Percentiles rank a stretch among this genome's conserved stretches.
These are phyloP conservation scores for Parambassis ranga DNA, from an alignment of 2,797 vertebrate species.

Conservation along the genomic window DNA sequence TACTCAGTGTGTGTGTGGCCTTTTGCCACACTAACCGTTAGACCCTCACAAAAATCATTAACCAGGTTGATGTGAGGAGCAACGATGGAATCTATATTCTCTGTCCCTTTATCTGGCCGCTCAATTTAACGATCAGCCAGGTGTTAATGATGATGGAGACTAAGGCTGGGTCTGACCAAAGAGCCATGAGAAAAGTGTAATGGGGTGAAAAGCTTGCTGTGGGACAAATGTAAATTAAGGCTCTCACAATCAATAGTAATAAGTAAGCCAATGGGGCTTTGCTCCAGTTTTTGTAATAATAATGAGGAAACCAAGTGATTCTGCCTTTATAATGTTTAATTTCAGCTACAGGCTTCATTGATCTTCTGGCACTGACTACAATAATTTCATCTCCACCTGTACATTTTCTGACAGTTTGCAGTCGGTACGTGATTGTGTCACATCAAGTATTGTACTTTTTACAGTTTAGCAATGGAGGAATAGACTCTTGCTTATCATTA, in stretches of 20 bases:
- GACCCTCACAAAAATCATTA: constrained; percentile 62
- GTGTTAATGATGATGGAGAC: constrained; percentile 80
- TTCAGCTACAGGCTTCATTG: constrained; percentile 62
- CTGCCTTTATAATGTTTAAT: constrained; percentile 50
- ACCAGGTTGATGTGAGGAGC: constrained; percentile 34
- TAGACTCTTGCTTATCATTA: not conserved
- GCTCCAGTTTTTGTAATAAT: constrained; percentile 59
- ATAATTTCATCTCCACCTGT: no score
- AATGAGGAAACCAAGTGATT: constrained; percentile 59
- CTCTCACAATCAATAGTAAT: constrained; percentile 71
- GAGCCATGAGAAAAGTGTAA: constrained; percentile 63
- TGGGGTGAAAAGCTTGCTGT: constrained; percentile 78
- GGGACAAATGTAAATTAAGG: constrained; percentile 77
- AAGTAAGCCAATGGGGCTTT: constrained; percentile 69
- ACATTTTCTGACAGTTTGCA: no score
- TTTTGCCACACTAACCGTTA: constrained; percentile 43
- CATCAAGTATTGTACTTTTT: not conserved
- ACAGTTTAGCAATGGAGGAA: not conserved
- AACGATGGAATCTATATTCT: constrained; percentile 65
- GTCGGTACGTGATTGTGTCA: not conserved
- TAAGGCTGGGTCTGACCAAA: constrained; percentile 50
- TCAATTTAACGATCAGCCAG: constrained; percentile 64
- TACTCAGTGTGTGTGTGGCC: constrained; percentile 16
- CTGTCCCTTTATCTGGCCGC: constrained; percentile 63
- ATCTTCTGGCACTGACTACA: constrained; percentile 47